phyloP scores from a whole-genome alignment of 2,113 vertebrate species.

The Apeltes quadracus region DNA sequence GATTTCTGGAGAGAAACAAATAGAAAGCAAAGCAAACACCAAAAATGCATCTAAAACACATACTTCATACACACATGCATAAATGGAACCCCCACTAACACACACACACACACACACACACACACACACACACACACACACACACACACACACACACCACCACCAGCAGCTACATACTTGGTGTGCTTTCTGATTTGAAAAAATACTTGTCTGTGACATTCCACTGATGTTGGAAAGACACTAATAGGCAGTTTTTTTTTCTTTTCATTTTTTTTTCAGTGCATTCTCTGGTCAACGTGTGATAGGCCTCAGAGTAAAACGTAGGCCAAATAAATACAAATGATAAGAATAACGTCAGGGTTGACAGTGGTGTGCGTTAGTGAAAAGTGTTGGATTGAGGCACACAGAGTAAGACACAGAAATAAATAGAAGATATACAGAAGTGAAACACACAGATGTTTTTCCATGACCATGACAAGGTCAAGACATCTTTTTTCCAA shows the following conservation, averaged over 20 bases:
- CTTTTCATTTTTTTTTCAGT: constrained; percentile 53
- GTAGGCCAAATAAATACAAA: constrained; percentile 36
- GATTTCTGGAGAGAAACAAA: constrained; percentile 42
- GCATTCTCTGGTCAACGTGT: constrained; percentile 78
- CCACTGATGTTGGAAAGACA: constrained; percentile 79
- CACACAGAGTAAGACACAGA: constrained; percentile 70
- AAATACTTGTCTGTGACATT: constrained; percentile 74
- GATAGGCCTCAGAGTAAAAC: constrained; percentile 70
- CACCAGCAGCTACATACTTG: constrained; percentile 73
- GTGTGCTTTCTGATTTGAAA: constrained; percentile 73
- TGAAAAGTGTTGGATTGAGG: constrained; percentile 68
- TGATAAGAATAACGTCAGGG: constrained; percentile 32
- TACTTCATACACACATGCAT: constrained; percentile 3
- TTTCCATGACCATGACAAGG: constrained; percentile 52
- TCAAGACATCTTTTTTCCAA: constrained; percentile 71
- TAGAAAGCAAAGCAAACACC: constrained; percentile 53
- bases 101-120: constrained; percentile 10
- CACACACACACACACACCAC: constrained; percentile 42
- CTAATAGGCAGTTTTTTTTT: constrained; percentile 73
- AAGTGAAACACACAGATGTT: constrained; percentile 53
- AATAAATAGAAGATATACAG: constrained; percentile 47
- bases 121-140: constrained; percentile 33
- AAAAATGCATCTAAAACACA: constrained; percentile 35
- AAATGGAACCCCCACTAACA: constrained; percentile 34
- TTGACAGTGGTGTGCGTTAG: constrained; percentile 66